phyloP scores from a whole-genome alignment of 2,113 vertebrate species.

The Hemiscyllium ocellatum region DNA sequence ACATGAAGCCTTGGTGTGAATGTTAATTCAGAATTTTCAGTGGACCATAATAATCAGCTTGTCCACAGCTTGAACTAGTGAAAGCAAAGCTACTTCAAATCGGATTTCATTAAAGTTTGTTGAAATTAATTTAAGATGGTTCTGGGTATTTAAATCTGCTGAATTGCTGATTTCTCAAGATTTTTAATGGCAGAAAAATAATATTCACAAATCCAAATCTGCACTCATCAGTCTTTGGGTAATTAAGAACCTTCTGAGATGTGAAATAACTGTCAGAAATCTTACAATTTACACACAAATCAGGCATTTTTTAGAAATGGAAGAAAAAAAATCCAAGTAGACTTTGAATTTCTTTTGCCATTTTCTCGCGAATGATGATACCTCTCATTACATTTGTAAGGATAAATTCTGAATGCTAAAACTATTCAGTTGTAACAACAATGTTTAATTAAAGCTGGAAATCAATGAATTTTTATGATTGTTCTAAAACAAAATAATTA shows the following conservation, averaged over 20 bases:
- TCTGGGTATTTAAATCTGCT: background rate
- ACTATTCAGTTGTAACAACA: background rate
- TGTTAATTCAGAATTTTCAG: slow-evolving; percentile 28
- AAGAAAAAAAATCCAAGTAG: background rate
- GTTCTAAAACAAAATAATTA: background rate
- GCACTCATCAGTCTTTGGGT: background rate
- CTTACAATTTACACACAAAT: background rate
- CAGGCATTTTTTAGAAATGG: background rate
- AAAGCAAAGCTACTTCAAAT: slow-evolving; percentile 1
- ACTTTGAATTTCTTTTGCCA: background rate
- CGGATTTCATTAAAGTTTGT: background rate
- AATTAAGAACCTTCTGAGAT: background rate
- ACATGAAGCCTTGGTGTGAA: background rate
- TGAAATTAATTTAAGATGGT: too few relatives aligned
- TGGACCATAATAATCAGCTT: background rate
- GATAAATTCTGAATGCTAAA: background rate
- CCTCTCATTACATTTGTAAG: background rate
- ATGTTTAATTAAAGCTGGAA: background rate
- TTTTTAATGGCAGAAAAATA: background rate
- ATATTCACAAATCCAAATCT: background rate
- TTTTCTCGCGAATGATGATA: background rate
- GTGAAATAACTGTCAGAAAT: too few relatives aligned
- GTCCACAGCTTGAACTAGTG: background rate
- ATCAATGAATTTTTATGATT: background rate
- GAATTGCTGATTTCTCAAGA: background rate